Conservation (phyloP, 64 coral and sea anemone species). For the Stichodactyla mertensii region DNA sequence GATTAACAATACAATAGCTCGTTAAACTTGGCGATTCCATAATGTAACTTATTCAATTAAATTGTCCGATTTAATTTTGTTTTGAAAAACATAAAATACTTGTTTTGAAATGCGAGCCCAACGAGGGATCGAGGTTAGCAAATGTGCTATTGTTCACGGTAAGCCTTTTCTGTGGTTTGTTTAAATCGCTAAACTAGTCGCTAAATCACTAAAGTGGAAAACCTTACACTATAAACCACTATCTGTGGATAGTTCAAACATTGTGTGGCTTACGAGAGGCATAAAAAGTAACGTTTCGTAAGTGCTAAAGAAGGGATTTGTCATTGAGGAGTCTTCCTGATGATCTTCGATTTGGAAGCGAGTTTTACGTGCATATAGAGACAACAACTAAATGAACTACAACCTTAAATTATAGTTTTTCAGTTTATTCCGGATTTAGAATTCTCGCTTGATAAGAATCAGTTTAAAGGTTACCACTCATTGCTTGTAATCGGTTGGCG, state of each 20-base stretch:
- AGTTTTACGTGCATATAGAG: background rate
- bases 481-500: background rate
- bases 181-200: background rate
- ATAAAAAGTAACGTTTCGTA: background rate
- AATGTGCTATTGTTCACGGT: background rate
- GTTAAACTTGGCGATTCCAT: conserved; percentile 14
- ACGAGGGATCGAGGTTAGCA: background rate
- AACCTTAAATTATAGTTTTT: background rate
- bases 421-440: background rate
- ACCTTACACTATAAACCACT: background rate
- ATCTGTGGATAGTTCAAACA: background rate
- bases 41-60: conserved; percentile 7
- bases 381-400: background rate
- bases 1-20: conserved; percentile 1
- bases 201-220: background rate
- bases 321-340: background rate
- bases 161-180: background rate
- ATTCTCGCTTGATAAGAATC: background rate
- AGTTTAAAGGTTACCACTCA: background rate
- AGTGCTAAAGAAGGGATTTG: background rate
- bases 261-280: background rate
- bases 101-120: conserved; percentile 1
- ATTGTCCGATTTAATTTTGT: conserved; percentile 12
- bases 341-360: background rate
- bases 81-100: background rate